Conservation (phyloP, 2,113 vertebrate species). For the Tretioscincus oriximinensis region DNA sequence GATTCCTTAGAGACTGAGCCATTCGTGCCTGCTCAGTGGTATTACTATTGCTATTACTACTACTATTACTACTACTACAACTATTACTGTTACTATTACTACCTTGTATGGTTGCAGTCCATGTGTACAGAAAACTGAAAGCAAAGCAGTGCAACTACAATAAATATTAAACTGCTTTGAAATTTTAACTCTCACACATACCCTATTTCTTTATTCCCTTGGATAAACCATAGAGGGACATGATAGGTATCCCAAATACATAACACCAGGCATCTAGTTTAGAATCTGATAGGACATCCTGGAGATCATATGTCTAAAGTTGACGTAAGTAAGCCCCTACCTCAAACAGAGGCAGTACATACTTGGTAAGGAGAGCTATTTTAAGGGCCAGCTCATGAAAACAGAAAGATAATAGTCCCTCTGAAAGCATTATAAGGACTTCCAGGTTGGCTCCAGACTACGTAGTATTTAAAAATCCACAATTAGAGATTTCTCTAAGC, state of each 20-base stretch:
- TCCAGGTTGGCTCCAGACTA: neutral
- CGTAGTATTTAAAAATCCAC: neutral
- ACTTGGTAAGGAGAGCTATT: neutral
- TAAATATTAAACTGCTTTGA: neutral
- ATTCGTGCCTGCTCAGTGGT: too few species aligned
- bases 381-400: neutral
- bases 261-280: accelerated
- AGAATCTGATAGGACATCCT: neutral
- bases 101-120: too few species aligned
- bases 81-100: too few species aligned
- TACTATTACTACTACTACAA: too few species aligned
- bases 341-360: neutral
- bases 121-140: neutral
- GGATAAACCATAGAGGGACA: neutral
- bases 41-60: too few species aligned
- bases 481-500: neutral
- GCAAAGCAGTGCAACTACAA: neutral
- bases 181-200: neutral
- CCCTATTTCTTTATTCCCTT: neutral
- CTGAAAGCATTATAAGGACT: neutral
- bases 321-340: neutral
- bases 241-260: neutral
- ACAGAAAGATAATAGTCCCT: neutral
- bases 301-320: neutral
- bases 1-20: too few species aligned